Evolutionary conservation across 2,888 invertebrate genomes (phyloP).

Genomic region (Xestia sexstrigata): DNA sequence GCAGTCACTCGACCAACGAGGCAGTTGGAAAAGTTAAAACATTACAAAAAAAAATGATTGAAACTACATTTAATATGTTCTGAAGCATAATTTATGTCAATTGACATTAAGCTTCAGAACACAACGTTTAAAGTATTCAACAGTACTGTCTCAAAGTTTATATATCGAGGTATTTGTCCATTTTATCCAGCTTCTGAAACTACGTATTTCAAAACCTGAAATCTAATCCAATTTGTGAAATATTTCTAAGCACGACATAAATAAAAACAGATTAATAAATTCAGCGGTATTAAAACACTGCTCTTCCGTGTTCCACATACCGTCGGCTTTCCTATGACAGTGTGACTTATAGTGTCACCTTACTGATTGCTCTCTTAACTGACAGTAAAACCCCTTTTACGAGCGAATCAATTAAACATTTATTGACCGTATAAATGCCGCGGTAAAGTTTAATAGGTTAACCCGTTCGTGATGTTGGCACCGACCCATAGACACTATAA

Average conservation of each 20-base stretch:
- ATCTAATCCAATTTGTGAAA: conserved; percentile 3
- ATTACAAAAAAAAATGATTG: too few species aligned
- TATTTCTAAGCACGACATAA: too few species aligned
- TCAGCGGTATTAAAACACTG: conserved; percentile 19
- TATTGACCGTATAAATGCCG: conserved; percentile 55
- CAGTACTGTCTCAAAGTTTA: neutral
- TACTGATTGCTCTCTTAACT: conserved; percentile 53
- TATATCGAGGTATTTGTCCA: neutral
- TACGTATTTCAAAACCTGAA: neutral
- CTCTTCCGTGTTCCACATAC: conserved; percentile 43
- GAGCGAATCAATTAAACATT: conserved; percentile 60
- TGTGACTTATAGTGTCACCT: conserved; percentile 43
- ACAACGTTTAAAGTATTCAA: neutral
- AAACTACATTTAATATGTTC: too few species aligned
- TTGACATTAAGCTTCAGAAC: too few species aligned
- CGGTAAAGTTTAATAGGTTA: conserved; percentile 57
- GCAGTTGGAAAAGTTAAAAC: too few species aligned
- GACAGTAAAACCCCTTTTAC: conserved; percentile 62
- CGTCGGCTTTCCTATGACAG: conserved; percentile 17
- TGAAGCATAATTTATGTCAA: too few species aligned
- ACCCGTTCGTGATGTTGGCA: conserved; percentile 29
- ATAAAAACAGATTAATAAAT: conserved; percentile 29
- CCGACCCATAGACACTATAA: neutral
- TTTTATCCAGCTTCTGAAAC: neutral
- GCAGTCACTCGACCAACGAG: too few species aligned